These are phyloP conservation scores for Mystacides longicornis DNA, from an alignment of 2,888 invertebrate genomes.

Conservation along the genomic window DNA sequence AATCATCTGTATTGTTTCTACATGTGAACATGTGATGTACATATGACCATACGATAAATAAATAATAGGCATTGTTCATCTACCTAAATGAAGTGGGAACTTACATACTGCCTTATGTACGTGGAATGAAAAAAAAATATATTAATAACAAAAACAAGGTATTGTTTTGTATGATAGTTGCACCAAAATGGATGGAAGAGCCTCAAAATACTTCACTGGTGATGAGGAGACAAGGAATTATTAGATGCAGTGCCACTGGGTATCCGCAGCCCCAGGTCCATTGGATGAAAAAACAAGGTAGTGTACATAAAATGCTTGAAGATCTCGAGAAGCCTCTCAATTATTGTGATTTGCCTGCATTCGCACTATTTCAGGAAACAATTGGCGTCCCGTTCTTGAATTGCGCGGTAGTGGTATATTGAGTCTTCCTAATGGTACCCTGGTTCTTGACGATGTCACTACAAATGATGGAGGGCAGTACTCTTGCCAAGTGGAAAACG, in stretches of 20 bases:
- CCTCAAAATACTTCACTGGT: constrained; percentile 66
- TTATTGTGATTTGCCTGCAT: no score
- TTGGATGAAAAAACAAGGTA: constrained; percentile 72
- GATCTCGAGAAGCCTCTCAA: no score
- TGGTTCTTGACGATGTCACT: constrained; percentile 44
- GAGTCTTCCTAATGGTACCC: constrained; percentile 43
- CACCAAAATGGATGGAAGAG: constrained; percentile 69
- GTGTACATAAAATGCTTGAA: no score
- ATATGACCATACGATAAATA: no score
- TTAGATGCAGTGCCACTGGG: constrained; percentile 72
- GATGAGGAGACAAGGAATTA: constrained; percentile 60
- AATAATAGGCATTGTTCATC: no score
- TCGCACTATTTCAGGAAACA: constrained; percentile 37
- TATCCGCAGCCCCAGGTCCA: constrained; percentile 70
- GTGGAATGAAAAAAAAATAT: no score
- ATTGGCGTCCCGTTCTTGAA: constrained; percentile 47
- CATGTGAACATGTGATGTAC: no score
- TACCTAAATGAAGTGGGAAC: no score
- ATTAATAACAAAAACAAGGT: no score
- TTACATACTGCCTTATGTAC: no score
- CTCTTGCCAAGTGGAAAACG: constrained; percentile 46
- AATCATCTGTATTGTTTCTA: no score
- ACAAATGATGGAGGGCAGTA: constrained; percentile 45
- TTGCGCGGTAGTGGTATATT: constrained; percentile 44
- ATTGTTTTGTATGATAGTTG: no score